Evolutionary conservation across 2,113 vertebrate species (phyloP).

Genomic region (Amblyopsis rosae): DNA sequence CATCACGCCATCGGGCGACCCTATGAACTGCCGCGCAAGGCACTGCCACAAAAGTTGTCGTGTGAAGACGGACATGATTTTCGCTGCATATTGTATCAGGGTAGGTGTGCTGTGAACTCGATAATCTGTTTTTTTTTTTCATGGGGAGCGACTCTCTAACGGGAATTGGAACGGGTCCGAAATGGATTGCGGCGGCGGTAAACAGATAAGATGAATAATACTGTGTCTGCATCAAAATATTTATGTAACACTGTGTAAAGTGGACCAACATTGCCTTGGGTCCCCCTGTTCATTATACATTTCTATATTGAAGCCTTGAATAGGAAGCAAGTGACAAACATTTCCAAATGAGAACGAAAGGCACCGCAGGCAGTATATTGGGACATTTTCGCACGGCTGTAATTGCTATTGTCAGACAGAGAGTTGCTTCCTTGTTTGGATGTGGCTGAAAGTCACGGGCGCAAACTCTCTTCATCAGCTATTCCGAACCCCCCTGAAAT

Average conservation of each 20-base stretch:
- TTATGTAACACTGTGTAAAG: conserved; percentile 36
- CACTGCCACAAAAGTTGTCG: neutral
- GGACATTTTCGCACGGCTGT: neutral
- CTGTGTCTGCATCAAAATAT: conserved; percentile 40
- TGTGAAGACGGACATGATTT: conserved; percentile 48
- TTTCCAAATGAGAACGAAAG: neutral
- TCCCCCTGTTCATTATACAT: conserved; percentile 10
- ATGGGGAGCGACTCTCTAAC: conserved; percentile 28
- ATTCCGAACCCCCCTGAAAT: conserved; percentile 22
- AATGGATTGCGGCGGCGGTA: conserved; percentile 42
- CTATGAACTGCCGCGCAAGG: conserved; percentile 27
- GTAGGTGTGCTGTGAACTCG: conserved; percentile 46
- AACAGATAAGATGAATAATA: conserved; percentile 48
- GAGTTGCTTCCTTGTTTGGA: neutral
- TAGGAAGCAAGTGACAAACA: conserved; percentile 5
- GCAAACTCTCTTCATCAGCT: neutral
- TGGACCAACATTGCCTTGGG: conserved; percentile 18
- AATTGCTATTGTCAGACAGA: neutral
- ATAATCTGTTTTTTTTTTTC: conserved; percentile 44
- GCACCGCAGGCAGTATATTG: neutral
- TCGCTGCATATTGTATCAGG: conserved; percentile 54
- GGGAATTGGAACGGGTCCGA: conserved; percentile 36
- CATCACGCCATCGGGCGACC: conserved; percentile 46
- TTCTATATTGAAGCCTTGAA: neutral
- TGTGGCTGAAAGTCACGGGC: neutral